A percentile compares a stretch with the other conserved stretches of the same genome.
Evolutionary conservation across 2,113 vertebrate genomes (phyloP).

Genomic region (Corydoras sp.): DNA sequence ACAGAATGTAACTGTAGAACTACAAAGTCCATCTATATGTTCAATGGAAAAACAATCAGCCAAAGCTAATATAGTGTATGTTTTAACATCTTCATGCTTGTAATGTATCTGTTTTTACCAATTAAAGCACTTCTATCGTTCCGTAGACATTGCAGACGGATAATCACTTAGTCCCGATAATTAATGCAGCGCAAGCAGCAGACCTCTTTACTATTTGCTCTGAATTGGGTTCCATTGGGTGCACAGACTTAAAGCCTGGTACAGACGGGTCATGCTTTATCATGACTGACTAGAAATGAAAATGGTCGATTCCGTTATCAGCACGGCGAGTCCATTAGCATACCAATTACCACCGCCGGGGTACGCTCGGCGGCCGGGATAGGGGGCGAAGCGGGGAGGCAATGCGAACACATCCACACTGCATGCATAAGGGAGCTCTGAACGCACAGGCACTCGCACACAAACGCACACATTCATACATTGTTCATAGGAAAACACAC

Average conservation of each 20-base stretch:
- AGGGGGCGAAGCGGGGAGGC: not conserved
- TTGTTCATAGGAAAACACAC: conserved; percentile 8
- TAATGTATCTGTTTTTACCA: not conserved
- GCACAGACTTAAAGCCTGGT: not conserved
- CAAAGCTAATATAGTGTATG: too few species aligned
- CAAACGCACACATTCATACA: not conserved
- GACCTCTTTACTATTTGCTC: not conserved
- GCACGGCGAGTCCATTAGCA: conserved; percentile 27
- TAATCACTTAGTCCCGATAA: not conserved
- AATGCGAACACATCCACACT: conserved; percentile 9
- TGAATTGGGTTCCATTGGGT: conserved; percentile 19
- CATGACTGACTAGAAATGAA: conserved; percentile 14
- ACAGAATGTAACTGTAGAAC: too few species aligned
- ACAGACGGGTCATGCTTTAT: conserved; percentile 9
- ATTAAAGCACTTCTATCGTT: not conserved
- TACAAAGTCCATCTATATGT: too few species aligned
- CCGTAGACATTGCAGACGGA: not conserved
- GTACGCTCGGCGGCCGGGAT: conserved; percentile 2
- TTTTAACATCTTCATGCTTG: too few species aligned
- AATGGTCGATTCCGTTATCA: conserved; percentile 24
- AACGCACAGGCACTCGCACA: not conserved
- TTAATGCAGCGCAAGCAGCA: conserved; percentile 8
- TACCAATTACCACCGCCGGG: conserved; percentile 34
- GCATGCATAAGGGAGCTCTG: not conserved
- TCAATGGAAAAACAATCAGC: too few species aligned